Percentiles rank a stretch among this genome's conserved stretches.
These are phyloP conservation scores for Eidolon helvum DNA, from an alignment of 2,113 vertebrate genomes.

Conservation along the genomic window DNA sequence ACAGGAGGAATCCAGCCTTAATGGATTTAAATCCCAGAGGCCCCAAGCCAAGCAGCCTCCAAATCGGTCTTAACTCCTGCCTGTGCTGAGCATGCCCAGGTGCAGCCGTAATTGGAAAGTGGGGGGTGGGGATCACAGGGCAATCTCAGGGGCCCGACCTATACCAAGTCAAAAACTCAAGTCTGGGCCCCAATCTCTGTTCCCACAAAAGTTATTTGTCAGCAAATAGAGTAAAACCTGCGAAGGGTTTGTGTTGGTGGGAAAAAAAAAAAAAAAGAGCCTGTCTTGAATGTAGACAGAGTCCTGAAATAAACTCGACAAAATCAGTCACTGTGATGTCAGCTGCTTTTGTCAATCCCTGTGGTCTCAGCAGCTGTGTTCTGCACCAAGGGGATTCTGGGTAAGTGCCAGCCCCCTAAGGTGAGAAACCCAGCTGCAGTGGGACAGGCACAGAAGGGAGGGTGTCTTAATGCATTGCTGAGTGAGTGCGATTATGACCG, in stretches of 20 bases:
- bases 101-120: not conserved
- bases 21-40: slow-evolving; percentile 20
- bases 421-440: not conserved
- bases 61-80: not conserved
- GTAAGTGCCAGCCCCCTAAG: not conserved
- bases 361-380: no score
- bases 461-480: not conserved
- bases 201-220: not conserved
- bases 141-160: not conserved
- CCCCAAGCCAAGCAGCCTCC: not conserved
- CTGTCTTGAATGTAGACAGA: not conserved
- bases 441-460: not conserved
- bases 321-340: not conserved
- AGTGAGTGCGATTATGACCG: not conserved
- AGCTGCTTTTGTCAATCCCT: not conserved
- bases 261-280: not conserved
- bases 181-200: not conserved
- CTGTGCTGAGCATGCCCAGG: not conserved
- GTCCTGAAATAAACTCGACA: not conserved
- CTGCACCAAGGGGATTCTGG: not conserved
- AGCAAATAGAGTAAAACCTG: not conserved
- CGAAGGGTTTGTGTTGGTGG: not conserved
- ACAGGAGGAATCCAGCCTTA: not conserved
- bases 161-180: not conserved
- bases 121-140: not conserved